These are phyloP conservation scores for Pyxicephalus adspersus DNA, from an alignment of 2,113 vertebrate species.

Conservation along the genomic window DNA sequence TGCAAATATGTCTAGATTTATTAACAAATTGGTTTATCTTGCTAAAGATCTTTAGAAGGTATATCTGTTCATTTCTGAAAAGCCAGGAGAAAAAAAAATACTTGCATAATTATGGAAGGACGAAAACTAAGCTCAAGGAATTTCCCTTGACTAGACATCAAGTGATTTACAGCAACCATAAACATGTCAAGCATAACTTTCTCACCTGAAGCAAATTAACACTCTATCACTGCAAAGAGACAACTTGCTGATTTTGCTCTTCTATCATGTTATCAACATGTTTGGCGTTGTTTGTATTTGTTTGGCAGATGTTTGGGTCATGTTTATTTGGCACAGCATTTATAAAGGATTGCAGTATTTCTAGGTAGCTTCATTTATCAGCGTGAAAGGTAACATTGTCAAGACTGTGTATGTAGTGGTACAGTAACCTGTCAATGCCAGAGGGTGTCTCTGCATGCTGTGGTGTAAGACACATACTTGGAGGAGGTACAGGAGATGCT, in stretches of 20 bases:
- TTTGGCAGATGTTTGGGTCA: constrained; percentile 22
- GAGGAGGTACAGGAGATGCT: constrained; percentile 40
- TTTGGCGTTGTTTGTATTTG: constrained; percentile 47
- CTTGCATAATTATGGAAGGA: constrained; percentile 54
- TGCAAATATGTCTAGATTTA: constrained; percentile 37
- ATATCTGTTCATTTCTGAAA: constrained; percentile 46
- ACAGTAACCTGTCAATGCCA: constrained; percentile 67
- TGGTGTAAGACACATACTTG: constrained; percentile 67
- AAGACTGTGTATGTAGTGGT: neutral
- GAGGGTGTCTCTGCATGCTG: constrained; percentile 70
- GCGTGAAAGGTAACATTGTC: constrained; percentile 8
- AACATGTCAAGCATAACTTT: constrained; percentile 55
- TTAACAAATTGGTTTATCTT: constrained; percentile 52
- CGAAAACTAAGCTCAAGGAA: constrained; percentile 39
- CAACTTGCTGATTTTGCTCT: constrained; percentile 48
- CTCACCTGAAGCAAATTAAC: constrained; percentile 52
- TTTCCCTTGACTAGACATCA: constrained; percentile 49
- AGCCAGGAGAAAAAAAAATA: constrained; percentile 18
- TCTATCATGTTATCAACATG: constrained; percentile 38
- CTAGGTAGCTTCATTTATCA: neutral
- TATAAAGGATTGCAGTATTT: neutral
- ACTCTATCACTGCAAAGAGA: constrained; percentile 46
- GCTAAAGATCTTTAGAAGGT: constrained; percentile 35
- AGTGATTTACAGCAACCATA: constrained; percentile 54
- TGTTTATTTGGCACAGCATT: neutral